phyloP scores from a whole-genome alignment of 2,888 invertebrate species.

The Nephrocerus scutellatus region DNA sequence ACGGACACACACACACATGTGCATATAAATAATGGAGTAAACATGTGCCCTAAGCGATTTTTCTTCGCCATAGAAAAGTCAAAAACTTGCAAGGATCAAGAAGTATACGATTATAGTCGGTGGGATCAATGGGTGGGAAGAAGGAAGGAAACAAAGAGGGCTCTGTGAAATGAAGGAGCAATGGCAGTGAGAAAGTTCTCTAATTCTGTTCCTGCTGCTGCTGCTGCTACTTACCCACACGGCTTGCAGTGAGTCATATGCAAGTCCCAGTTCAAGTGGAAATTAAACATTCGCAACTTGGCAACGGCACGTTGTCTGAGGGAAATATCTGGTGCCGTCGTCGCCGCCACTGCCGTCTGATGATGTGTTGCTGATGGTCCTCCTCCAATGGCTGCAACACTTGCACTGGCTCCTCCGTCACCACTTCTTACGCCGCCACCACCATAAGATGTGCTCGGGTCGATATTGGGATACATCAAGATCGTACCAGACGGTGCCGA shows the following conservation, averaged over 20 bases:
- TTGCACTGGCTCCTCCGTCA: slow-evolving; percentile 18
- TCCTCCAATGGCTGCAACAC: slow-evolving; percentile 15
- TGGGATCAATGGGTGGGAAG: too few species aligned
- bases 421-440: slow-evolving; percentile 1
- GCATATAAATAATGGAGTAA: too few species aligned
- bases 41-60: too few species aligned
- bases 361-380: slow-evolving; percentile 16
- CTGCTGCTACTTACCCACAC: slow-evolving; percentile 45
- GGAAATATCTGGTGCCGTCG: slow-evolving; percentile 39
- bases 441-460: slow-evolving; percentile 22
- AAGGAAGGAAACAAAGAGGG: too few species aligned
- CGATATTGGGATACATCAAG: slow-evolving; percentile 41
- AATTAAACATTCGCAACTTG: slow-evolving; percentile 48
- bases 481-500: slow-evolving; percentile 44
- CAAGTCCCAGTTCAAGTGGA: slow-evolving; percentile 48
- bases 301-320: slow-evolving; percentile 47
- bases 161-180: too few species aligned
- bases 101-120: too few species aligned
- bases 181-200: too few species aligned
- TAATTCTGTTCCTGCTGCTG: too few species aligned
- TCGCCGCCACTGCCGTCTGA: slow-evolving; percentile 16
- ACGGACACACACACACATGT: slow-evolving; percentile 3
- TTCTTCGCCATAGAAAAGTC: too few species aligned
- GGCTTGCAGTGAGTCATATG: slow-evolving; percentile 49
- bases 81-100: too few species aligned